Conservation (phyloP, 2,797 vertebrate genomes). For the Xiphophorus birchmanni region DNA sequence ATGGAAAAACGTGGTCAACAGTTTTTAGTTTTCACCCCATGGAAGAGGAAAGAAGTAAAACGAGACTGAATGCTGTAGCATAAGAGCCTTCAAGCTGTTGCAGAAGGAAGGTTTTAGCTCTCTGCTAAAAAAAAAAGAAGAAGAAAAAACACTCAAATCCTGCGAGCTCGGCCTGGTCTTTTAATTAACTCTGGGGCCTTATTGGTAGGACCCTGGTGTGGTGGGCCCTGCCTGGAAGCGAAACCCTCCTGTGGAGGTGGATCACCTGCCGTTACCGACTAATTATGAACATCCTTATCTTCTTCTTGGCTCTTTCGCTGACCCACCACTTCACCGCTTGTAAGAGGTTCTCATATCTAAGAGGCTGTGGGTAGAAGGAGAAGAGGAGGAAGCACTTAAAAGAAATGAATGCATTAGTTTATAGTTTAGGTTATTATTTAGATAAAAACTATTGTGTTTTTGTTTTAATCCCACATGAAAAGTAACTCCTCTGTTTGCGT, state of each 20-base stretch:
- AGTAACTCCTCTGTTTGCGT: neutral
- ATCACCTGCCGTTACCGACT: constrained; percentile 49
- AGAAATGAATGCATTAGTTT: constrained; percentile 28
- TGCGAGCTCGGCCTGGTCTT: constrained; percentile 40
- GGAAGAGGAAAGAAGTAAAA: neutral
- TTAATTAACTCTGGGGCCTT: constrained; percentile 62
- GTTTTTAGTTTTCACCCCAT: neutral
- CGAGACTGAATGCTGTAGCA: neutral
- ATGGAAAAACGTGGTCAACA: neutral
- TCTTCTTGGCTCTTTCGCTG: constrained; percentile 32
- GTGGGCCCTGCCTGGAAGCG: constrained; percentile 10
- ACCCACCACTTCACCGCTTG: constrained; percentile 37
- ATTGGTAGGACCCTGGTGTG: constrained; percentile 47
- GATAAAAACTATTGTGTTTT: neutral
- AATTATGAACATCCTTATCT: constrained; percentile 66
- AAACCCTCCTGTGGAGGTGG: constrained; percentile 43
- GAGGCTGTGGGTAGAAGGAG: neutral
- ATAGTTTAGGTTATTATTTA: constrained; percentile 2
- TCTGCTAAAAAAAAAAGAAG: constrained; percentile 39
- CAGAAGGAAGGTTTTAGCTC: constrained; percentile 39
- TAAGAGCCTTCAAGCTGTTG: neutral
- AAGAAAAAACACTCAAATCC: constrained; percentile 43
- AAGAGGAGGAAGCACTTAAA: neutral
- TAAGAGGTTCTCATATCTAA: constrained; percentile 13
- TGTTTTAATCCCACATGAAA: neutral